Evolutionary conservation across 2,113 vertebrate genomes (phyloP), one percentile per base, ranked within the genome.

Genomic region (Crotalus tigris): DNA sequence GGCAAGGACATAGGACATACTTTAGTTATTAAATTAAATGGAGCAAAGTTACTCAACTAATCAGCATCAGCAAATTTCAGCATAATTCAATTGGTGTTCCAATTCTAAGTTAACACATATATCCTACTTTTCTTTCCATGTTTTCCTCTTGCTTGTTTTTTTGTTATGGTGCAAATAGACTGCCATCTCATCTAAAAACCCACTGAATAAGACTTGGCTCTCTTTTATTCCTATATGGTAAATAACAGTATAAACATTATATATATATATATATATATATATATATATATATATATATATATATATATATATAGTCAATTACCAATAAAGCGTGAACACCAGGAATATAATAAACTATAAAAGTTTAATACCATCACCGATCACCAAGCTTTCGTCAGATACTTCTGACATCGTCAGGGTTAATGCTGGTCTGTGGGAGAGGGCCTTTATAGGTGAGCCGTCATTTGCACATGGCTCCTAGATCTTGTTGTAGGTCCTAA

Each of bases 1-100:
- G 89, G 49, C 91, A 92, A 86, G 85, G 92, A 92, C 88, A 2
- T 19, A 95, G 90, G 93, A 49, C 54, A 54, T 93, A 94, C 94
- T 87, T 55, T 33, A 69, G 17, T 19, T 1, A 81, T 53, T 87
- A 89, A 91, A 92, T 94, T 81, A 86, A n/a, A 26, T 46, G 94
- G 61, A 1, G 3, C 64, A 93, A 91, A 59, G 81, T 91, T 88
- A 26, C 90, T 2, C 6, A 24, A 33, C 75, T 61, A 54, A 91
- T 90, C 93, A 86, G 53, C 49, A 91, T 9, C 49, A 55, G 44
- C 88, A 88, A 92, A 4, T 85, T 57, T 23, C 91, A 11, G 15
- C 24, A 17, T 88, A 85, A 92, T 87, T 33, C 7, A 91, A 0
- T 39, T 85, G 39, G 54, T 87, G 92, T 90, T 54, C 69, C 58